Evolutionary conservation across 2,888 invertebrate genomes (phyloP).

Genomic region (Orthosia cruda): DNA sequence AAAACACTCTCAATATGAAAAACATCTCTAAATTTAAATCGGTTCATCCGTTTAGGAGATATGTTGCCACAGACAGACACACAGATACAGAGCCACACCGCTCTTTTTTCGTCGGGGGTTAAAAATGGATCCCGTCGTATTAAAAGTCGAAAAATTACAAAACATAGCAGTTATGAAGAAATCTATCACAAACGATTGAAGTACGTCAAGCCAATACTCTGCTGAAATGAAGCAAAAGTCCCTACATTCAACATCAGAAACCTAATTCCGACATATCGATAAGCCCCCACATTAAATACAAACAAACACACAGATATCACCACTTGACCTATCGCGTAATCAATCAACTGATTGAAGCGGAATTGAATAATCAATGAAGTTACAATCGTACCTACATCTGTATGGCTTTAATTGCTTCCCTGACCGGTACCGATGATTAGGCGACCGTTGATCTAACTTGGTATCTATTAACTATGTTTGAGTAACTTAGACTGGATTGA

Average conservation of each 20-base stretch:
- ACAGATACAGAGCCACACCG: no score
- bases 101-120: no score
- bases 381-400: constrained; percentile 49
- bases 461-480: constrained; percentile 15
- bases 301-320: constrained; percentile 3
- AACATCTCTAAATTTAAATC: no score
- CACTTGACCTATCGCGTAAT: constrained; percentile 51
- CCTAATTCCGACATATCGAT: background rate
- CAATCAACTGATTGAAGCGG: constrained; percentile 54
- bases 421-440: constrained; percentile 40
- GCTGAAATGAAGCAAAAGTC: background rate
- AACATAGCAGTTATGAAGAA: no score
- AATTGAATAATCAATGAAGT: constrained; percentile 61
- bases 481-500: constrained; percentile 8
- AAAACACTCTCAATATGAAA: no score
- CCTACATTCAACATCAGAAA: background rate
- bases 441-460: constrained; percentile 31
- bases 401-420: constrained; percentile 44
- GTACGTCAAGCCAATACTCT: no score
- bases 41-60: no score
- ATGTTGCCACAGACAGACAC: no score
- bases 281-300: background rate
- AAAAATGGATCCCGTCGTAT: no score
- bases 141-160: no score
- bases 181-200: no score